phyloP scores from a whole-genome alignment of 2,113 vertebrate genomes.

The Prionailurus viverrinus region DNA sequence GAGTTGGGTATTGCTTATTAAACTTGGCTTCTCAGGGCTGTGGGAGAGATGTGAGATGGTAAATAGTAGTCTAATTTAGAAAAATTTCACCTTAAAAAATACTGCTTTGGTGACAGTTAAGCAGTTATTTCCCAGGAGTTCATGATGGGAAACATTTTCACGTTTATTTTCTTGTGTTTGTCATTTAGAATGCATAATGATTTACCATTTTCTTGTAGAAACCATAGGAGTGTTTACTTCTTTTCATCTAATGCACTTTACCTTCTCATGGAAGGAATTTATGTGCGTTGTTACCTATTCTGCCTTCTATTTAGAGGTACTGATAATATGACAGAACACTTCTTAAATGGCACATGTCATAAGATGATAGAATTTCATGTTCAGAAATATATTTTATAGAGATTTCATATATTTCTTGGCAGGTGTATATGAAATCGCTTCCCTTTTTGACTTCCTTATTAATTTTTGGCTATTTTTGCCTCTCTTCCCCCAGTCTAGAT shows the following conservation, averaged over 20 bases:
- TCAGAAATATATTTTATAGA: background rate
- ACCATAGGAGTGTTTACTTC: background rate
- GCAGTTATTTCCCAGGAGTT: conserved; percentile 32
- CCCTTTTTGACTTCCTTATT: background rate
- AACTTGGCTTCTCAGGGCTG: background rate
- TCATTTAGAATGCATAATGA: background rate
- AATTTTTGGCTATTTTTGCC: background rate
- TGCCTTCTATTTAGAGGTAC: background rate
- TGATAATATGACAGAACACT: background rate
- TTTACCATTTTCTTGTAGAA: background rate
- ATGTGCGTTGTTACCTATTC: background rate
- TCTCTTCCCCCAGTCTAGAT: background rate
- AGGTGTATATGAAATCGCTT: background rate
- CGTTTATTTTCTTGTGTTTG: conserved; percentile 26
- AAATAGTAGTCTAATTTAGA: conserved; percentile 52
- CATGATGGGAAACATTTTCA: background rate
- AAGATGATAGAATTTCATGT: background rate
- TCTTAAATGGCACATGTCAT: background rate
- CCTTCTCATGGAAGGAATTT: background rate
- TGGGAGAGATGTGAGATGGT: background rate
- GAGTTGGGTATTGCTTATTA: background rate
- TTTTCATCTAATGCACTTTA: background rate
- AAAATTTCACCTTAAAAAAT: conserved; percentile 48
- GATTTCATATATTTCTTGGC: background rate
- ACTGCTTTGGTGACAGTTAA: background rate